phyloP scores from a whole-genome alignment of 1,140 invertebrate genomes.

The Orchesella cincta region DNA sequence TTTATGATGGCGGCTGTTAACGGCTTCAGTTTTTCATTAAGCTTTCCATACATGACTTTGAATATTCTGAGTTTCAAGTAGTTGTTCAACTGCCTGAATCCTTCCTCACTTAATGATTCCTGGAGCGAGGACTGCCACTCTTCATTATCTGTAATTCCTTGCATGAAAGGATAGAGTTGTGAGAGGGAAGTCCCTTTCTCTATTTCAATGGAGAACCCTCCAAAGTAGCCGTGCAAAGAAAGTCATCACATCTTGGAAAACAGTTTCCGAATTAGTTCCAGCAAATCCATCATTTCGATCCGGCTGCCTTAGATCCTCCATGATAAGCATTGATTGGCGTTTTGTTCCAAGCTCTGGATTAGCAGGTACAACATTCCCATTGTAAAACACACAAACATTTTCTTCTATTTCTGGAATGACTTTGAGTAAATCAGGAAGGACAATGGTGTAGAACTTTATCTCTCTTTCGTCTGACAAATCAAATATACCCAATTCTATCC shows the following conservation, averaged over 20 bases:
- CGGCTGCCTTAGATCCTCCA: slow-evolving; percentile 38
- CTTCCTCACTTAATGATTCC: not conserved
- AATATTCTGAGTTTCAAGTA: not conserved
- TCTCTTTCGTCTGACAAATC: slow-evolving; percentile 36
- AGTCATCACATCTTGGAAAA: not conserved
- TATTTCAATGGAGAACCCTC: not conserved
- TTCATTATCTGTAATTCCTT: not conserved
- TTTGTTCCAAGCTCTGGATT: not conserved
- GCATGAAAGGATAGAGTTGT: not conserved
- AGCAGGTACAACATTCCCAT: not conserved
- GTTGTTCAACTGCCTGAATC: not conserved
- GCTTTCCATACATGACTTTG: not conserved
- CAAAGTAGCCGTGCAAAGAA: slow-evolving; percentile 22
- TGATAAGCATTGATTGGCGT: slow-evolving; percentile 31
- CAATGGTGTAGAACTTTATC: slow-evolving; percentile 37
- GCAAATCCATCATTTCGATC: slow-evolving; percentile 33
- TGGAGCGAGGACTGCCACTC: not conserved
- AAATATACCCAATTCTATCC: slow-evolving; percentile 19
- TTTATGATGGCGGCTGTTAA: not conserved
- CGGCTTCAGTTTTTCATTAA: not conserved
- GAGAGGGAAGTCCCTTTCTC: not conserved
- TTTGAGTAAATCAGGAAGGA: slow-evolving; percentile 18
- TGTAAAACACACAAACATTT: slow-evolving; percentile 27
- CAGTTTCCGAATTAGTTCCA: not conserved
- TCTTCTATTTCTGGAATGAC: slow-evolving; percentile 27